A percentile compares a stretch with the other conserved stretches of the same genome.
phyloP scores from a whole-genome alignment of 2,888 invertebrate genomes.

The Lasioglossum morio region DNA sequence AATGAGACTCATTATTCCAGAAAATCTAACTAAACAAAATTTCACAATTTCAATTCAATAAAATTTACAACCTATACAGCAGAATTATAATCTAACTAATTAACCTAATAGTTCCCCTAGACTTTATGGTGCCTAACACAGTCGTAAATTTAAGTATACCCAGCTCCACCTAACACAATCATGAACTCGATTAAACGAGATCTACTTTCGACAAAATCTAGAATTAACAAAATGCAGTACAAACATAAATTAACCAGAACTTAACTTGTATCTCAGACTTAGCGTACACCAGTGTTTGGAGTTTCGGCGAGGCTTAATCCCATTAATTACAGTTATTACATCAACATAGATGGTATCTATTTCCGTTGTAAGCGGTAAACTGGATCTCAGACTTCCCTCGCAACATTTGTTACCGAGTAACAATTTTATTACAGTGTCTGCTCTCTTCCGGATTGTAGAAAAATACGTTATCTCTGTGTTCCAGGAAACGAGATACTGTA shows the following conservation, averaged over 20 bases:
- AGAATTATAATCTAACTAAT: no score
- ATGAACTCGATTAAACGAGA: neutral
- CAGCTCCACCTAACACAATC: neutral
- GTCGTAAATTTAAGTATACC: neutral
- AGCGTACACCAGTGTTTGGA: neutral
- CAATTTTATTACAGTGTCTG: neutral
- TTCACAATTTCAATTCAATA: no score
- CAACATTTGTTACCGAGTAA: neutral
- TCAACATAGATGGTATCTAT: neutral
- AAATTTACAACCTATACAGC: no score
- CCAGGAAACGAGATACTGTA: slow-evolving; percentile 89
- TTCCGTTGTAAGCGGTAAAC: neutral
- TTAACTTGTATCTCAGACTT: neutral
- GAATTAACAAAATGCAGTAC: neutral
- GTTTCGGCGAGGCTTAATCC: neutral
- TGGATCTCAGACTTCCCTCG: neutral
- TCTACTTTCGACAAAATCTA: neutral
- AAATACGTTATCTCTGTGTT: slow-evolving; percentile 75
- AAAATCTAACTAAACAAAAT: no score
- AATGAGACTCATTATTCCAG: no score
- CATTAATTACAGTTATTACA: neutral
- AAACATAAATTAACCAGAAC: neutral
- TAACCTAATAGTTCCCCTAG: no score
- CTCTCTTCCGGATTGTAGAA: neutral
- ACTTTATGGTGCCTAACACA: neutral